Evolutionary conservation across 2,888 invertebrate species (phyloP).

Genomic region (Taphrorychus bicolor): DNA sequence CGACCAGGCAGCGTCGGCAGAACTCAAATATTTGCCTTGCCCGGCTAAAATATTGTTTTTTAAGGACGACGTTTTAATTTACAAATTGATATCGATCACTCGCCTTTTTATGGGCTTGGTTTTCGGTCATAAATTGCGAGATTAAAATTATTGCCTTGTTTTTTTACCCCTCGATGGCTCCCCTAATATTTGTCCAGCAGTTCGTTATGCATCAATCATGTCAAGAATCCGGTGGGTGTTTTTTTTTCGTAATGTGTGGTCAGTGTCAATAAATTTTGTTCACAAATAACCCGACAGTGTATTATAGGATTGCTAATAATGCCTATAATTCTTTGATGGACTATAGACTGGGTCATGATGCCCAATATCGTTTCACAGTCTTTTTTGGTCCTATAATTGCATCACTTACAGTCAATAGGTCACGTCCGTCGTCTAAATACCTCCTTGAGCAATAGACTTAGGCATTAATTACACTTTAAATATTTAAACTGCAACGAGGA

Average conservation of each 20-base stretch:
- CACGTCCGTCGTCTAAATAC: background rate
- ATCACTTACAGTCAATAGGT: too few species aligned
- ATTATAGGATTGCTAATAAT: background rate
- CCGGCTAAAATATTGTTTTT: conserved; percentile 55
- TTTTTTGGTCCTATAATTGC: too few species aligned
- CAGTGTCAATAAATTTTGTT: conserved; percentile 3
- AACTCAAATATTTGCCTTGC: conserved; percentile 53
- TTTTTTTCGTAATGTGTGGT: conserved; percentile 14
- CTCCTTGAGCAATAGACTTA: background rate
- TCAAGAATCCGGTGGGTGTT: conserved; percentile 21
- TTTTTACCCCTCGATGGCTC: conserved; percentile 47
- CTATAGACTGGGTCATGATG: too few species aligned
- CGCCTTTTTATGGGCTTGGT: conserved; percentile 45
- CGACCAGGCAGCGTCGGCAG: conserved; percentile 43
- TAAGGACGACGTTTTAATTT: conserved; percentile 54
- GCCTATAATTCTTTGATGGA: too few species aligned
- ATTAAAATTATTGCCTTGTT: conserved; percentile 46
- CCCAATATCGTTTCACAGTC: too few species aligned
- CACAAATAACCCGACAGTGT: too few species aligned
- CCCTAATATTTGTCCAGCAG: conserved; percentile 41
- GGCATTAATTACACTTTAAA: background rate
- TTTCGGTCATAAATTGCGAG: conserved; percentile 45
- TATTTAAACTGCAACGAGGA: conserved; percentile 16
- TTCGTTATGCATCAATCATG: conserved; percentile 43
- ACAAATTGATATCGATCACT: conserved; percentile 55